These are phyloP conservation scores for Tyto alba DNA, from an alignment of 2,113 vertebrate species.

Conservation along the genomic window DNA sequence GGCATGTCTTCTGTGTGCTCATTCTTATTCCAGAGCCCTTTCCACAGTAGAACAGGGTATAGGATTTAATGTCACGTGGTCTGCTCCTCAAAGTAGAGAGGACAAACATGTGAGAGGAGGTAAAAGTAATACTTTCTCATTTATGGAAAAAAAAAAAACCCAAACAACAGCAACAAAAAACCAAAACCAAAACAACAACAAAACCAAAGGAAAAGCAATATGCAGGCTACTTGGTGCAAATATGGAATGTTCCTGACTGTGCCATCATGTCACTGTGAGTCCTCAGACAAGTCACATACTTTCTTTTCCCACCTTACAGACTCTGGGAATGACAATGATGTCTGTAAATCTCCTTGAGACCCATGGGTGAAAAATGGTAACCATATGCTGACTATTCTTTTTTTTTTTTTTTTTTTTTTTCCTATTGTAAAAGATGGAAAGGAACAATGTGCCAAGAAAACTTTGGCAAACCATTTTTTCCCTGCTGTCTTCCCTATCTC, in stretches of 20 bases:
- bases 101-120: background rate
- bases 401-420: background rate
- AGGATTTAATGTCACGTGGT: background rate
- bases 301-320: background rate
- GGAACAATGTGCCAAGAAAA: background rate
- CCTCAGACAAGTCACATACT: background rate
- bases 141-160: background rate
- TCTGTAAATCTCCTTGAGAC: background rate
- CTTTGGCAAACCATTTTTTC: background rate
- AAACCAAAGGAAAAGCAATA: background rate
- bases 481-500: background rate
- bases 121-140: background rate
- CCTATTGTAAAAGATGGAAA: background rate
- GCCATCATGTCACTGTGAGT: background rate
- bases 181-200: background rate
- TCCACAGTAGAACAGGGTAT: background rate
- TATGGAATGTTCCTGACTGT: background rate
- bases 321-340: background rate
- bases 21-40: background rate
- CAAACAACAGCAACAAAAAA: fast-evolving
- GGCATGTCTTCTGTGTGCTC: background rate
- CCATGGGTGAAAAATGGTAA: background rate
- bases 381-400: background rate
- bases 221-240: background rate
- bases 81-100: background rate